Evolutionary conservation across 1,140 invertebrate species (phyloP).

Genomic region (Trichonephila clavata): DNA sequence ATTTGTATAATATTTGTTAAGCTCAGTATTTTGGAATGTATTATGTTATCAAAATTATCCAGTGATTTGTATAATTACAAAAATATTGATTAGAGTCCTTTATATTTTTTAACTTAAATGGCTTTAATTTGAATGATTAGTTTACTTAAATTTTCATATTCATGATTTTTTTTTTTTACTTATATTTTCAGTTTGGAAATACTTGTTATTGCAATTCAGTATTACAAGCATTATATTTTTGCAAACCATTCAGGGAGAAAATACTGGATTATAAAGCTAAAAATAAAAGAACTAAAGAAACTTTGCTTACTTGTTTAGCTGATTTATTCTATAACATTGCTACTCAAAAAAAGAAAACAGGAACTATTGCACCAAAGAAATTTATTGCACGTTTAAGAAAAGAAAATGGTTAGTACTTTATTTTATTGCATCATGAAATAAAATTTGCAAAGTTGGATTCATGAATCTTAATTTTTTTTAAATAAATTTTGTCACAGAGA

Average conservation of each 20-base stretch:
- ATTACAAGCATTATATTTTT: constrained; percentile 99
- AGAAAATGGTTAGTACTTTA: constrained; percentile 92
- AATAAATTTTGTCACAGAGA: too few relatives aligned
- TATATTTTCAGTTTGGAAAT: constrained; percentile 96
- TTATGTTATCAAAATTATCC: too few relatives aligned
- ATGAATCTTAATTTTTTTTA: neutral
- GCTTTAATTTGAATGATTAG: too few relatives aligned
- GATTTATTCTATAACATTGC: constrained; percentile 99
- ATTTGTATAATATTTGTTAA: too few relatives aligned
- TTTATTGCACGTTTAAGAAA: constrained; percentile 98
- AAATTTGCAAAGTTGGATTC: neutral
- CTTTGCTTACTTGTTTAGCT: constrained; percentile 96
- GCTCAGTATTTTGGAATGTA: too few relatives aligned
- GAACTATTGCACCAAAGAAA: constrained; percentile 99
- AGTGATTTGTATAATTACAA: too few relatives aligned
- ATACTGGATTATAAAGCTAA: constrained; percentile 99
- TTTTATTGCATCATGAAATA: neutral
- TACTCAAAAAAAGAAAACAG: constrained; percentile 99
- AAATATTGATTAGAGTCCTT: too few relatives aligned
- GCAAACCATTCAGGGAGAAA: constrained; percentile 98
- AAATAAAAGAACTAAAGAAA: constrained; percentile 98
- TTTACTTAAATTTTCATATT: too few relatives aligned
- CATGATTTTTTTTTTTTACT: too few relatives aligned
- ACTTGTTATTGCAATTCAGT: constrained; percentile 99
- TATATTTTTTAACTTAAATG: too few relatives aligned